Conservation (phyloP, 2,888 invertebrate genomes). For the Glaucopsyche alexis region DNA sequence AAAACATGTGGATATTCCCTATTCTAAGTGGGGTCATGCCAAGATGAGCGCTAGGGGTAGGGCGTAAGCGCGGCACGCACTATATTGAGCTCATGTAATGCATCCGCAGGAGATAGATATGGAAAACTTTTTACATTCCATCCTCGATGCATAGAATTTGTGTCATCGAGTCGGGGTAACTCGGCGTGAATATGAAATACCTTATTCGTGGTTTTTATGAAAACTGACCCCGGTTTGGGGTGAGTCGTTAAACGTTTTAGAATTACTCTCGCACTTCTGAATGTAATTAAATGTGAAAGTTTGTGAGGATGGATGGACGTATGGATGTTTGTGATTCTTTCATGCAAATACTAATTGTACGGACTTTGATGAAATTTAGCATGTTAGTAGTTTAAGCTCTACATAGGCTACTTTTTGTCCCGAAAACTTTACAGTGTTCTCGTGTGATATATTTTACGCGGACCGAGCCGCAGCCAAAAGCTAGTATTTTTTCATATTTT, state of each 20-base stretch:
- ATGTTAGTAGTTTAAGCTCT: too few species aligned
- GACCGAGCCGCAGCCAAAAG: too few species aligned
- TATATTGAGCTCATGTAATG: slow-evolving; percentile 56
- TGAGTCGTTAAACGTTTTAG: not conserved
- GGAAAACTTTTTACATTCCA: slow-evolving; percentile 40
- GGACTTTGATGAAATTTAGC: too few species aligned
- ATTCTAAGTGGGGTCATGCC: not conserved
- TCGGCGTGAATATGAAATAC: slow-evolving; percentile 15
- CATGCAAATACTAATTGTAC: too few species aligned
- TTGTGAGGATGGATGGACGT: too few species aligned
- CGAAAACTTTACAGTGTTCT: too few species aligned
- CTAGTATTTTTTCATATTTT: too few species aligned
- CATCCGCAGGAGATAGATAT: slow-evolving; percentile 53
- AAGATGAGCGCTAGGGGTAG: not conserved
- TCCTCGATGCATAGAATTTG: slow-evolving; percentile 27
- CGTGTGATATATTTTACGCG: too few species aligned
- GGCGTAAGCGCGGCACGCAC: slow-evolving; percentile 45
- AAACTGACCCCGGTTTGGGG: not conserved
- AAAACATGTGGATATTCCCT: too few species aligned
- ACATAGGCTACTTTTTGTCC: too few species aligned
- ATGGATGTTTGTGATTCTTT: not conserved
- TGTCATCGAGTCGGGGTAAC: not conserved
- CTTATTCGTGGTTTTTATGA: not conserved
- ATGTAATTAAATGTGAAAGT: too few species aligned
- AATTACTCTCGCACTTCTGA: not conserved